Evolutionary conservation across 2,113 vertebrate genomes (phyloP), one percentile per base, ranked within the genome.

Genomic region (Labrus mixtus): DNA sequence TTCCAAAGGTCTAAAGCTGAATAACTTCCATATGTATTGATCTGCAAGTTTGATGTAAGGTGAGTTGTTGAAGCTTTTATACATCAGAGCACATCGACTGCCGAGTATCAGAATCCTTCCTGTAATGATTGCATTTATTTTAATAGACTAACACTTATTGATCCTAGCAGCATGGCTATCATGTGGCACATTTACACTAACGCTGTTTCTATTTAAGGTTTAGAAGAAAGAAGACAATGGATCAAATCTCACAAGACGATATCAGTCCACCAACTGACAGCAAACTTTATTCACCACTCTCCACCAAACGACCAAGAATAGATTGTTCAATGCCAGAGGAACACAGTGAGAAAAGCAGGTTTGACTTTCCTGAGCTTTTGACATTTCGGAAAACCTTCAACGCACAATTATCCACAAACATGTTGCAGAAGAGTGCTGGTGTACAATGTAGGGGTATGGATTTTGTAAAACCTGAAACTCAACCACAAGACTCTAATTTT

Each of bases 281-380:
- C 19, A 78, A 83, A 39, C 45, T 50, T 25, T 29, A 46, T 11
- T 74, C 67, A 39, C 85, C 68, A 6, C 48, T 57, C 23, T 78
- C 81, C 23, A 63, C 74, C 11, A 91, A 93, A 85, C 82, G 81
- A n/a, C 71, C 63, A 13, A 87, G 77, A 63, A 81, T 22, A 56
- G 80, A 90, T 12, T 68, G 12, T 46, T 23, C 33, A 37, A 5
- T 43, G 58, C 63, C 68, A 48, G 33, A 78, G n/a, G 64, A 59
- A 45, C 17, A 57, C 50, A 36, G 25, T 16, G 63, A 22, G 10
- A 54, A 60, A 59, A 71, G 10, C 64, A 23, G 4, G 17, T 68
- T 78, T 23, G 46, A 79, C 45, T 69, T 86, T 71, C 20, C 73
- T 25, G 43, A 76, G 46, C 68, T 69, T 72, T 37, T 56, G 36